These are phyloP conservation scores for Drosophila monieri DNA, from an alignment of 2,888 invertebrate species.

Conservation along the genomic window DNA sequence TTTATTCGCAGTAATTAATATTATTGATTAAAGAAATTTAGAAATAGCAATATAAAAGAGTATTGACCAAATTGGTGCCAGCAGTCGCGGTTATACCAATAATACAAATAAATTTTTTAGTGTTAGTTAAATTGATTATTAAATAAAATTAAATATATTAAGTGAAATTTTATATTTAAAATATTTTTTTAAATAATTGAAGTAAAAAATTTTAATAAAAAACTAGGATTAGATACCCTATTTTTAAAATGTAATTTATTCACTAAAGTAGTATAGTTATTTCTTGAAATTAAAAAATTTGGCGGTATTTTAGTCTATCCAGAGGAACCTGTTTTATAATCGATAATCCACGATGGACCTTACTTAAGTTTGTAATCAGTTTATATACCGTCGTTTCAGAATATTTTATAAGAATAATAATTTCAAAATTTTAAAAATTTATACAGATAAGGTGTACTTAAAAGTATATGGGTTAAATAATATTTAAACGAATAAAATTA, in stretches of 20 bases:
- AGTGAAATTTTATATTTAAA: conserved; percentile 87
- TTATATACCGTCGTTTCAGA: conserved; percentile 88
- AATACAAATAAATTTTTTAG: conserved; percentile 85
- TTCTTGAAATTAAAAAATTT: conserved; percentile 89
- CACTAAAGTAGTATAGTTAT: conserved; percentile 86
- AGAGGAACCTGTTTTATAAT: conserved; percentile 89
- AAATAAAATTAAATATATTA: conserved; percentile 85
- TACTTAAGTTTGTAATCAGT: conserved; percentile 86
- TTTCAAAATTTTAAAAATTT: conserved; percentile 84
- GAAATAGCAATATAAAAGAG: conserved; percentile 86
- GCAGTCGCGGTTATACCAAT: conserved; percentile 89
- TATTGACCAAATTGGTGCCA: conserved; percentile 87
- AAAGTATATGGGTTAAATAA: no score
- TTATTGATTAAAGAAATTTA: conserved; percentile 87
- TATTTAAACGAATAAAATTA: conserved; percentile 84
- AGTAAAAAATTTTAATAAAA: conserved; percentile 85
- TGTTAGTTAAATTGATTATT: conserved; percentile 61
- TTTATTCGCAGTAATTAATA: conserved; percentile 84
- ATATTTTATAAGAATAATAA: conserved; percentile 79
- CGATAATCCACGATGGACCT: conserved; percentile 86
- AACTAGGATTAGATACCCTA: conserved; percentile 90
- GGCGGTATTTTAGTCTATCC: conserved; percentile 89
- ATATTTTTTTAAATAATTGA: conserved; percentile 86
- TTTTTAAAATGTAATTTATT: conserved; percentile 84
- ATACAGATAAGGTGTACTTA: conserved; percentile 90